Conservation (phyloP, 2,888 invertebrate genomes). For the Nephrotoma guestfalica region DNA sequence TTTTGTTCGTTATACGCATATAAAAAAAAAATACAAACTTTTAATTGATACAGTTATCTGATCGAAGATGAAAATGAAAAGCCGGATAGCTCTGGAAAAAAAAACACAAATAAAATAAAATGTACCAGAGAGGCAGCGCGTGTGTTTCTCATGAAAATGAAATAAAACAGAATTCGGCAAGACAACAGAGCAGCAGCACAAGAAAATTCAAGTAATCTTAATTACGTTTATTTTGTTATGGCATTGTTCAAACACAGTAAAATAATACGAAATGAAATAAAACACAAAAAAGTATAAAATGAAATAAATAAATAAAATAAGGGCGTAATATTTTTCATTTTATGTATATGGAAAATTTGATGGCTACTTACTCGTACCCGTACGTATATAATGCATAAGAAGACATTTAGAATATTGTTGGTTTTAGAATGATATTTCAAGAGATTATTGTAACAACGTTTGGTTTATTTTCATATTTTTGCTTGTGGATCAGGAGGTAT, state of each 20-base stretch:
- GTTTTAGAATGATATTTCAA: background rate
- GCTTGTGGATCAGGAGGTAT: background rate
- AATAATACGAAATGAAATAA: background rate
- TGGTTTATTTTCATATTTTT: background rate
- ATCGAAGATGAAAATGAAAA: background rate
- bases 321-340: background rate
- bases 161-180: background rate
- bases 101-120: background rate
- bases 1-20: background rate
- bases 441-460: background rate
- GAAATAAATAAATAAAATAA: background rate
- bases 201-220: background rate
- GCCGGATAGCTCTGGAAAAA: background rate
- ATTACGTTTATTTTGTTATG: background rate
- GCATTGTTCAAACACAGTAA: background rate
- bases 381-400: background rate
- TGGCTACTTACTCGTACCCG: background rate
- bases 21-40: background rate
- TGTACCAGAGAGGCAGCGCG: background rate
- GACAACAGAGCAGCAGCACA: background rate
- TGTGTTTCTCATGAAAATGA: background rate
- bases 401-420: background rate
- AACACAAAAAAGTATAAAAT: background rate
- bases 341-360: background rate
- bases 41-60: background rate